Evolutionary conservation across 2,797 vertebrate species (phyloP), one percentile per base, ranked within the genome.

Genomic region (Lutjanus argentimaculatus): DNA sequence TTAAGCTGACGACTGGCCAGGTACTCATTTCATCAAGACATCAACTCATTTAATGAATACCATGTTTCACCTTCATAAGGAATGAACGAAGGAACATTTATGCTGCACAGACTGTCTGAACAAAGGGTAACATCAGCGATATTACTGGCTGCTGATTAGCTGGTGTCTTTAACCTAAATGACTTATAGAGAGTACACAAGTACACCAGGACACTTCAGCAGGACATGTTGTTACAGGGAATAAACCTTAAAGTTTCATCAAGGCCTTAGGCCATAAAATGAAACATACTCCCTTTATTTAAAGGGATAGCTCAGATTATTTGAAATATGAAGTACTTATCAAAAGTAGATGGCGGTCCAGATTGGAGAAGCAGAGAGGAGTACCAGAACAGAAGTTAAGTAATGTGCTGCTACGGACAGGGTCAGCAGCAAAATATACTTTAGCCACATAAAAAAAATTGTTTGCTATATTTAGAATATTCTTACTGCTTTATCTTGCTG

Each of bases 1-100:
- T 56, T 68, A 58, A 85, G 56, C 46, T 61, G 58, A 73, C n/a
- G 14, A 65, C 53, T 67, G 40, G 76, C 80, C 85, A 85, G 71
- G 57, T 82, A 69, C 53, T 72, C 30, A 77, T 85, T 89, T 75
- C 53, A 80, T 88, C 56, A 70, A 63, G 43, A 82, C 71, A 77
- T 77, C 61, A 76, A 64, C 55, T 58, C 53, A 59, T 81, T 59
- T 80, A 86, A 88, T 88, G 55, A 80, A 30, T 71, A 81, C 79
- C 88, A 85, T 11, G 67, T 80, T 89, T 85, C 63, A 80, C 69
- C 64, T 75, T 84, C n/a, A 63, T 22, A 55, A 45, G 42, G 57
- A 83, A 73, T 40, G 21, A 30, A 71, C n/a, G 10, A 72, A 67
- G 49, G 48, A 80, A 48, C 52, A 59, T 51, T 64, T 61, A 36